Evolutionary conservation across 2,113 vertebrate genomes (phyloP).

Genomic region (Chionodraco myersi): DNA sequence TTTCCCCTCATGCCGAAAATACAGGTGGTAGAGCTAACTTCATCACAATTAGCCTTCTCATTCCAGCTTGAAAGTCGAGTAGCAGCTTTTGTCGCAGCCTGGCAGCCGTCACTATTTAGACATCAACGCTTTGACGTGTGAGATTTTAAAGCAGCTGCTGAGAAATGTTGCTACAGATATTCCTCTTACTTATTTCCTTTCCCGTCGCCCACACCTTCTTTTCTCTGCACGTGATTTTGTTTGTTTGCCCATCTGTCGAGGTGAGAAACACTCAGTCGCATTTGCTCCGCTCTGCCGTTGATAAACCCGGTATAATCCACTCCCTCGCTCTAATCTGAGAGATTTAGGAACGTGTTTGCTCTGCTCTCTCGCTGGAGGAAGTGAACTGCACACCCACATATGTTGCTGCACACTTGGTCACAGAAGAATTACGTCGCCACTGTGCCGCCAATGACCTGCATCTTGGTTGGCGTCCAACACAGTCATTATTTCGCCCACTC

Average conservation of each 20-base stretch:
- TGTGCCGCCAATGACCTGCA: background rate
- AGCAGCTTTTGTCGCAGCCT: background rate
- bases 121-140: background rate
- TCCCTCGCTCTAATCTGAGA: constrained; percentile 35
- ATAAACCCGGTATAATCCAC: constrained; percentile 34
- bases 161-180: background rate
- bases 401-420: constrained; percentile 4
- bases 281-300: constrained; percentile 29
- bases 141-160: background rate
- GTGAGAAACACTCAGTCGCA: constrained; percentile 13
- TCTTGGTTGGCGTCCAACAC: constrained; percentile 6
- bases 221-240: background rate
- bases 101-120: background rate
- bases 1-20: background rate
- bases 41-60: background rate
- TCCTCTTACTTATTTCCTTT: background rate
- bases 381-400: constrained; percentile 6
- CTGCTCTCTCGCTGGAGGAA: background rate
- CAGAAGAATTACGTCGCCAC: constrained; percentile 21
- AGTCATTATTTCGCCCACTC: background rate
- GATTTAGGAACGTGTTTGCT: constrained; percentile 44
- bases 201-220: too few relatives aligned
- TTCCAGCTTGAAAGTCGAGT: constrained; percentile 15
- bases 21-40: background rate
- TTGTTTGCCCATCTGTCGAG: background rate